Evolutionary conservation across 2,888 invertebrate species (phyloP), one percentile per base, ranked within the genome.

Genomic region (Leptinotarsa juncta): DNA sequence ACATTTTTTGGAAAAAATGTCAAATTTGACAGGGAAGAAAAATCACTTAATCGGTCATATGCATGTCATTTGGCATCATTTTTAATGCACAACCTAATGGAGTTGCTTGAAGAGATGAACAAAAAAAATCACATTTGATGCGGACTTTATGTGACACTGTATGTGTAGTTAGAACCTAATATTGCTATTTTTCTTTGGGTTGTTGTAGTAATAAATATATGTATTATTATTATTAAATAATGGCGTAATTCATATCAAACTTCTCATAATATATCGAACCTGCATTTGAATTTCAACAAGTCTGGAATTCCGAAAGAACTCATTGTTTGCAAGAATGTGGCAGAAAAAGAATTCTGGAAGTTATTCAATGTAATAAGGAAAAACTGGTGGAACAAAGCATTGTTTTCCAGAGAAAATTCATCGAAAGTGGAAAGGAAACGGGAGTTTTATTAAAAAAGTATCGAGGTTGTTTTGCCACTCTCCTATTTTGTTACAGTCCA

Each of bases 381-480:
- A 2, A 26, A 23, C 57, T 57, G 42, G n/a, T 51, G 23, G 1
- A 57, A 57, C 57, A 26, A 57, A 57, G 20, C 20, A 10, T 57
- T 57, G 23, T 26, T n/a, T 57, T 4, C 20, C 16, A 23, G 3
- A 1, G 23, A 57, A 16, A 57, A 15, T 57, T 20, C 23, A 57
- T 23, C 20, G 18, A 4, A 57, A 23, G 20, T 57, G 57, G 15
- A 18, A 26, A 57, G 14, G 23, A 23, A 57, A 57, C 57, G 3
- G 57, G 26, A 20, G 23, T 57, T 57, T 57, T 57, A 57, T 23
- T 57, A 23, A 26, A 57, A 23, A 20, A 57, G 20, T 57, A 57
- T 10, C 23, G 57, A 23, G 14, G 23, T 20, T 57, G 57, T 57
- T 57, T 57, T 10, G 5, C 14, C 57, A 4, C 23, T 23, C 26